phyloP scores from a whole-genome alignment of 2,888 invertebrate genomes.

The Ptilodon capucinus region DNA sequence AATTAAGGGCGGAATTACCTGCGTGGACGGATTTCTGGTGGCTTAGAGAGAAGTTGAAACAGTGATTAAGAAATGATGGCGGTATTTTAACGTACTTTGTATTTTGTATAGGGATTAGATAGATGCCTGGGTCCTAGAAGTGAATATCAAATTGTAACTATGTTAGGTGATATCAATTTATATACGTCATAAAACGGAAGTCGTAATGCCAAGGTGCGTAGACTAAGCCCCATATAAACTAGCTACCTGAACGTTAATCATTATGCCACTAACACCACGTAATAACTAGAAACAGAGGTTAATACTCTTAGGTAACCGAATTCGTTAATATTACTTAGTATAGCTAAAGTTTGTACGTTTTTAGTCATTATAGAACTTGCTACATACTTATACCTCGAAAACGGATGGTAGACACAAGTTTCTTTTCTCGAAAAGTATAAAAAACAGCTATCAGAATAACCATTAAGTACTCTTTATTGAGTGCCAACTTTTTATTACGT shows the following conservation, averaged over 20 bases:
- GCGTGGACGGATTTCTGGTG: slow-evolving; percentile 38
- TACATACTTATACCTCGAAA: background rate
- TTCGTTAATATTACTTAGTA: background rate
- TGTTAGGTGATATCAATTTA: background rate
- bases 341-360: background rate
- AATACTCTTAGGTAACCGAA: too few species aligned
- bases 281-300: background rate
- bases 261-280: background rate
- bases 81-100: background rate
- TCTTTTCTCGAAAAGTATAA: background rate
- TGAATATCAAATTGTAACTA: background rate
- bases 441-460: background rate
- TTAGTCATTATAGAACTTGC: background rate
- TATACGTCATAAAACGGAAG: background rate
- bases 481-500: slow-evolving; percentile 13
- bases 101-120: slow-evolving; percentile 1
- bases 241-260: background rate
- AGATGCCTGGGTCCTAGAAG: background rate
- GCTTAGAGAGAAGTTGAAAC: slow-evolving; percentile 38
- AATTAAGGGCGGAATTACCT: slow-evolving; percentile 57
- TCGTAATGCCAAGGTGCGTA: background rate
- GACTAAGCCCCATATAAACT: background rate
- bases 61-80: slow-evolving; percentile 14
- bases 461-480: slow-evolving; percentile 2
- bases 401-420: background rate